Evolutionary conservation across 2,113 vertebrate species (phyloP), one percentile per base, ranked within the genome.

Genomic region (Rana temporaria): DNA sequence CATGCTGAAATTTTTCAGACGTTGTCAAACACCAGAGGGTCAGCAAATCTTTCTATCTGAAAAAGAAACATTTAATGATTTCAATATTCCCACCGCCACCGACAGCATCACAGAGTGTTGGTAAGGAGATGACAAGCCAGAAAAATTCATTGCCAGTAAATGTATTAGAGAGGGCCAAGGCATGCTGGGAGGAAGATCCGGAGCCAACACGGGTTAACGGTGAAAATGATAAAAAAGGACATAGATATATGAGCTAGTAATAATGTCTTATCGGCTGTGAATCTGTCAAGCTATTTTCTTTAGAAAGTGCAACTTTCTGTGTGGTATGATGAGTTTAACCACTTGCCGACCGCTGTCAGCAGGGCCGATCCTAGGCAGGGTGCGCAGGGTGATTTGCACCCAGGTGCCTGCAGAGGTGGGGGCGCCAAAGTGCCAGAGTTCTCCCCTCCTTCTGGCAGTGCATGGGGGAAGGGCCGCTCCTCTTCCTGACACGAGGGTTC

Each of bases 21-120:
- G 42, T 20, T 65, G 34, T 78, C 38, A 78, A n/a, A 34, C 59
- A 34, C 53, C 16, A 65, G 69, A 75, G 63, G 62, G 80, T 66
- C 60, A 59, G 38, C 20, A 6, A 20, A 30, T 72, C 64, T 81
- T 72, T 24, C 57, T 24, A 22, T 65, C 38, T 34, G 22, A 73
- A 38, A 74, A 60, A 67, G n/a, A 56, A 82, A 32, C 62, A 62
- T 74, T 82, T 82, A 82, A 74, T 82, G 32, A 63, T 68, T 42
- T 12, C 38, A 53, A 68, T 67, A 32, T 79, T 70, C 66, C 22
- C 38, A 42, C 16, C 70, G 52, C 53, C 15, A 20, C 22, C 26
- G n/a, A 70, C 66, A 62, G 26, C 56, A 71, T 57, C 20, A n/a
- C 65, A 52, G 63, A 53, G 42, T 18, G 42, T 68, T 57, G 20